Percentiles rank a stretch among this genome's conserved stretches.
Evolutionary conservation across 2,888 invertebrate genomes (phyloP).

Genomic region (Pollenia angustigena): DNA sequence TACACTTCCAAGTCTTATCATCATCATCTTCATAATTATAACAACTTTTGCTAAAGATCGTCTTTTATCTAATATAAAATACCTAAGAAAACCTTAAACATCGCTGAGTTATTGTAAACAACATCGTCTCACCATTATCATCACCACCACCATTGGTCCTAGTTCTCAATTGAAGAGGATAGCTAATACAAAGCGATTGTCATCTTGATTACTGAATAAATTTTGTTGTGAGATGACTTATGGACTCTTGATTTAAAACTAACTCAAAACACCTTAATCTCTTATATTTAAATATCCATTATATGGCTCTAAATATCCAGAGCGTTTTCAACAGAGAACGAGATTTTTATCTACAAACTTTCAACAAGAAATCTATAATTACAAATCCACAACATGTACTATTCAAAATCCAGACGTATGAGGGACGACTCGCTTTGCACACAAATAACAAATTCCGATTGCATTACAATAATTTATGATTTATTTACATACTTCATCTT

Average conservation of each 20-base stretch:
- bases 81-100: slow-evolving; percentile 16
- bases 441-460: slow-evolving; percentile 4
- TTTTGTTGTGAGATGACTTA: slow-evolving; percentile 59
- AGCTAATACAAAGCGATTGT: slow-evolving; percentile 60
- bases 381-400: slow-evolving; percentile 41
- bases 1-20: slow-evolving; percentile 16
- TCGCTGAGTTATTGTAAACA: slow-evolving; percentile 44
- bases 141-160: slow-evolving; percentile 16
- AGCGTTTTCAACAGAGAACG: neutral
- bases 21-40: slow-evolving; percentile 36
- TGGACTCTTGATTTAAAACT: slow-evolving; percentile 6
- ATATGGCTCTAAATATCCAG: slow-evolving; percentile 9
- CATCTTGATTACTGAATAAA: slow-evolving; percentile 60
- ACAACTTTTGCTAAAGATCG: slow-evolving; percentile 39
- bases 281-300: neutral
- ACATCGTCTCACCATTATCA: slow-evolving; percentile 43
- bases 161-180: slow-evolving; percentile 15
- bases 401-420: slow-evolving; percentile 37
- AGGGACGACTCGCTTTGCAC: slow-evolving; percentile 65
- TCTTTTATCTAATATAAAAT: slow-evolving; percentile 1
- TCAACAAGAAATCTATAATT: slow-evolving; percentile 13
- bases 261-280: neutral
- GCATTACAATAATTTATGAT: neutral
- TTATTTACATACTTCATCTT: neutral
- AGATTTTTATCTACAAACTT: slow-evolving; percentile 18